Conservation (phyloP, 2,888 invertebrate species). For the Eupithecia tripunctaria region DNA sequence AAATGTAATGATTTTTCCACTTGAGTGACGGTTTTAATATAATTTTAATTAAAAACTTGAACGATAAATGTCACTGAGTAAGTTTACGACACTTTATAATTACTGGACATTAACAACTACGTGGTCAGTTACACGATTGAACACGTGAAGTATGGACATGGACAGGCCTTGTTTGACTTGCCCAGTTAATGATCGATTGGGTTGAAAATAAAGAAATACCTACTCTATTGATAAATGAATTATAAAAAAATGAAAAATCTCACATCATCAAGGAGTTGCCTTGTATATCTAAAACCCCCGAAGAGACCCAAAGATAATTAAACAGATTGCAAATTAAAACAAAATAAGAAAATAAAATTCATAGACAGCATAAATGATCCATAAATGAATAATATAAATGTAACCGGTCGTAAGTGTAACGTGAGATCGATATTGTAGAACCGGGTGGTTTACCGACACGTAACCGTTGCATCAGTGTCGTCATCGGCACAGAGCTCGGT, state of each 20-base stretch:
- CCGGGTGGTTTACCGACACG: slow-evolving; percentile 41
- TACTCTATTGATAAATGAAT: not conserved
- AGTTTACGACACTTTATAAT: slow-evolving; percentile 51
- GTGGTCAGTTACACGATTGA: not conserved
- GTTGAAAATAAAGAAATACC: not conserved
- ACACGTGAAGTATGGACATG: not conserved
- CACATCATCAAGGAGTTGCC: not conserved
- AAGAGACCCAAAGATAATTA: not conserved
- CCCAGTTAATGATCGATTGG: not conserved
- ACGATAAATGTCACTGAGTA: slow-evolving; percentile 58
- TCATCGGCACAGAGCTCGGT: slow-evolving; percentile 12
- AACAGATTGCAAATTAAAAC: not conserved
- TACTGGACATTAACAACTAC: slow-evolving; percentile 10
- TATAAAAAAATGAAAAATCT: not conserved
- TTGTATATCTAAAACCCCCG: not conserved
- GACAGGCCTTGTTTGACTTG: not conserved
- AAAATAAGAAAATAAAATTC: slow-evolving; percentile 1
- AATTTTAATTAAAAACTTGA: slow-evolving; percentile 50
- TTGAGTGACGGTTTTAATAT: slow-evolving; percentile 46
- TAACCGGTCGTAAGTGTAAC: slow-evolving; percentile 2
- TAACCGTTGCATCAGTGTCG: slow-evolving; percentile 35
- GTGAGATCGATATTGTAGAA: slow-evolving; percentile 21
- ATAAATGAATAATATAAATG: not conserved
- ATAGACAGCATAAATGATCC: slow-evolving; percentile 1
- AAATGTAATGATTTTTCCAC: slow-evolving; percentile 43